Percentiles rank a stretch among this genome's conserved stretches.
phyloP scores from a whole-genome alignment of 2,797 vertebrate species.

The Adelosebastes latens region DNA sequence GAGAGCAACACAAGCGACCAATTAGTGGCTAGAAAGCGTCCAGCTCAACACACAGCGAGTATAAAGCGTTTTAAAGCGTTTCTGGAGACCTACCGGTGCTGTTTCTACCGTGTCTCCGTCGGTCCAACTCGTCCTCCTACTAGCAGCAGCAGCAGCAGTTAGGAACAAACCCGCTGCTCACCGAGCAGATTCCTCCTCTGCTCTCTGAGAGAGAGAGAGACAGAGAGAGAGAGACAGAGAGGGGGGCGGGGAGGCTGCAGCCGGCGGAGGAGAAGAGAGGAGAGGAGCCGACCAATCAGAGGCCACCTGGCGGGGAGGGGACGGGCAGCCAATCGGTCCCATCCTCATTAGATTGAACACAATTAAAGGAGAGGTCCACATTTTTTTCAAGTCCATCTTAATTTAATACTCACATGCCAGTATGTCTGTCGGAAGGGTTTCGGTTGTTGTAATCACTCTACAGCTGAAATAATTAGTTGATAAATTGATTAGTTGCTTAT shows the following conservation, averaged over 20 bases:
- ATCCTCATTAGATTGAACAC: not conserved
- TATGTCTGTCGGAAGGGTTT: no score
- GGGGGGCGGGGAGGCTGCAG: not conserved
- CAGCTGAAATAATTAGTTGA: not conserved
- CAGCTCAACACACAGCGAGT: rapidly evolving
- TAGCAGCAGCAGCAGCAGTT: not conserved
- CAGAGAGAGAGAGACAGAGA: not conserved
- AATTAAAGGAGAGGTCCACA: not conserved
- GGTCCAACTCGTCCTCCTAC: constrained; percentile 21
- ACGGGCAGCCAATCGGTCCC: constrained; percentile 52
- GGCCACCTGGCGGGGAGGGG: not conserved
- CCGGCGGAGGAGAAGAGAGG: constrained; percentile 6
- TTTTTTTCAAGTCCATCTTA: not conserved
- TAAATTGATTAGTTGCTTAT: not conserved
- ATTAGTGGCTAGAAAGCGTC: not conserved
- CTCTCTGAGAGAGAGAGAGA: not conserved
- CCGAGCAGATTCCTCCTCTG: constrained; percentile 40
- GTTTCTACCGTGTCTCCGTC: not conserved
- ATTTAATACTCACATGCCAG: not conserved
- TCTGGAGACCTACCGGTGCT: constrained; percentile 30
- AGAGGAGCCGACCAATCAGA: constrained; percentile 75
- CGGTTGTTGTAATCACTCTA: not conserved
- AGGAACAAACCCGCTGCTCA: not conserved
- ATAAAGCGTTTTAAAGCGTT: not conserved
- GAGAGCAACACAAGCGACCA: not conserved